Base-by-base conservation (phyloP, 2,113 vertebrate genomes). In the Petroica traversi region DNA sequence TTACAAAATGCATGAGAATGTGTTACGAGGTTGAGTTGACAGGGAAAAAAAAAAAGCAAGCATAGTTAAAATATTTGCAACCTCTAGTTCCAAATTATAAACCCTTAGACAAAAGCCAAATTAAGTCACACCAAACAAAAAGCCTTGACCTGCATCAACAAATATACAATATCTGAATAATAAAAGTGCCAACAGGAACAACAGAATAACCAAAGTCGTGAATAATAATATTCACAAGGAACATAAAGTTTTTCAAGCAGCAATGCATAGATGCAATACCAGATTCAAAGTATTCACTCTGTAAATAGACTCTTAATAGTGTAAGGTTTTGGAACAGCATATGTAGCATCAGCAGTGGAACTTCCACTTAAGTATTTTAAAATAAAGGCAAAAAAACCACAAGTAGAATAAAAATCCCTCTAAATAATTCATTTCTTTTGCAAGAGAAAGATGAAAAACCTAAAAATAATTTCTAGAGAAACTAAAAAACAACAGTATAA, bases 121-220 rank as follows among this genome's bases (percentile, higher is more conserved):
- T 78, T 85, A 84, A 86, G 34, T 52, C 24, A 92, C 49, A 72
- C 11, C 40, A 92, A 94, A 93, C 16, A 41, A 81, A 80, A 81
- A 31, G 22, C 52, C 61, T 72, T 81, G 66, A 64, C 62, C 45
- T 11, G 36, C 14, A 69, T 54, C 46, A 79, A 49, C 62, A 93
- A 75, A 68, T 55, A 57, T 4, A 41, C 1, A 38, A 41, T 10
- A 43, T 19, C 36, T 68, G n/a, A 88, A 61, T 43, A 89, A 72
- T 8, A 33, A 7, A 93, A 79, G 31, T 34, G 18, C 9, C 19
- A 88, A 52, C 20, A n/a, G 17, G 33, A 72, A 66, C 77, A 94
- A 49, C 5, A 26, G 17, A 81, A 57, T 59, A 86, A 61, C 3
- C 31, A 22, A 91, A 84, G 6, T 3, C 81, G 33, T n/a, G n/a